These are phyloP conservation scores for Pachypsylla venusta DNA, from an alignment of 1,140 invertebrate species.

Conservation along the genomic window DNA sequence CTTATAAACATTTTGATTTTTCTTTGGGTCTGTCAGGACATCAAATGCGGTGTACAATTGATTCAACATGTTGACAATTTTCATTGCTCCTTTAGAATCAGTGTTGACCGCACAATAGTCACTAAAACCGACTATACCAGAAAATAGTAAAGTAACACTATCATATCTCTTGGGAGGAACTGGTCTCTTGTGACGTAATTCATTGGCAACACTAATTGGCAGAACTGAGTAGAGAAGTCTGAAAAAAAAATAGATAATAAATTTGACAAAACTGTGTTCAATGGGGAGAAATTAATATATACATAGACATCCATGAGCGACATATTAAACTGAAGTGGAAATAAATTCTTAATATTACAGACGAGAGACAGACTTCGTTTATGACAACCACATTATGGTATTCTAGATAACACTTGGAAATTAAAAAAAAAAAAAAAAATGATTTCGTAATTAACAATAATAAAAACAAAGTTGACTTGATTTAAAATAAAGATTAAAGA, in stretches of 20 bases:
- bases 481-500: too few species aligned
- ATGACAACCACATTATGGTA: too few species aligned
- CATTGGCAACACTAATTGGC: constrained; percentile 82
- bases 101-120: constrained; percentile 72
- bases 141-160: constrained; percentile 80
- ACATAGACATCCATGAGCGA: too few species aligned
- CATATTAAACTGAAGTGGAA: too few species aligned
- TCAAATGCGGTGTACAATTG: constrained; percentile 83
- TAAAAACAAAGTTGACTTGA: too few species aligned
- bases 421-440: too few species aligned
- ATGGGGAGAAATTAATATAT: too few species aligned
- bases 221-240: constrained; percentile 87
- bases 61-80: constrained; percentile 82
- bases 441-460: too few species aligned
- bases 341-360: too few species aligned
- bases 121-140: constrained; percentile 84
- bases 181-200: constrained; percentile 74
- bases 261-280: neutral
- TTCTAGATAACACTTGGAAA: too few species aligned
- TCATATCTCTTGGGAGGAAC: constrained; percentile 75
- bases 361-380: too few species aligned
- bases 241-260: constrained; percentile 20
- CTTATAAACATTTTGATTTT: constrained; percentile 89
- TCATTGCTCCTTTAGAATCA: constrained; percentile 76
- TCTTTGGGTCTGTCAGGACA: constrained; percentile 75